These are phyloP conservation scores for Andricus quercusramuli DNA, from an alignment of 2,888 invertebrate species.

Conservation along the genomic window DNA sequence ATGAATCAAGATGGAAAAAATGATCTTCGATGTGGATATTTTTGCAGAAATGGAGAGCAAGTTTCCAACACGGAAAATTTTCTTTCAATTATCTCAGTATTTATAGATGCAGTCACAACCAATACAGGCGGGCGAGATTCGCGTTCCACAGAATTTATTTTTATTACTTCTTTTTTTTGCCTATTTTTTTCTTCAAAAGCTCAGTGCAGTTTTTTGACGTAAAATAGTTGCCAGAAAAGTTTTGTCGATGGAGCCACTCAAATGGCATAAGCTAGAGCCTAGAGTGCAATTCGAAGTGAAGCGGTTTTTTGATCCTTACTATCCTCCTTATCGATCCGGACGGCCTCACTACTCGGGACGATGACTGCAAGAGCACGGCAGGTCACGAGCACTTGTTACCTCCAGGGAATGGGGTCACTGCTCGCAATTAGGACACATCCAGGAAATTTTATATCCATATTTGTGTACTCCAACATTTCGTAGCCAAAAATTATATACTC, in stretches of 20 bases:
- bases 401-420: constrained; percentile 19
- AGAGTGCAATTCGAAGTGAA: constrained; percentile 5
- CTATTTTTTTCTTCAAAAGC: background rate
- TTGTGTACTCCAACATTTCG: background rate
- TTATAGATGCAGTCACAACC: background rate
- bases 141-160: constrained; percentile 3
- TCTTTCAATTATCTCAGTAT: constrained; percentile 9
- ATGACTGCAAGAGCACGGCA: constrained; percentile 9
- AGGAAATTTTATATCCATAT: background rate
- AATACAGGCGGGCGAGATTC: background rate
- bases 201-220: background rate
- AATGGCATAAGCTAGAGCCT: constrained; percentile 17
- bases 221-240: background rate
- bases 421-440: constrained; percentile 17
- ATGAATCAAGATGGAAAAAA: too few relatives aligned
- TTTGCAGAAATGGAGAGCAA: background rate
- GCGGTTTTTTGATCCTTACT: constrained; percentile 6
- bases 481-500: background rate
- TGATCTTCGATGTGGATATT: background rate
- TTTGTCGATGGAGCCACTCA: background rate
- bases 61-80: background rate
- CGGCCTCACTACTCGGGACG: constrained; percentile 12
- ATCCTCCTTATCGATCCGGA: constrained; percentile 20
- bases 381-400: constrained; percentile 34
- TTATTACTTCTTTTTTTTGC: background rate